Percentiles rank a stretch among this genome's conserved stretches.
Evolutionary conservation across 2,113 vertebrate species (phyloP).

Genomic region (Semnornis frantzii): DNA sequence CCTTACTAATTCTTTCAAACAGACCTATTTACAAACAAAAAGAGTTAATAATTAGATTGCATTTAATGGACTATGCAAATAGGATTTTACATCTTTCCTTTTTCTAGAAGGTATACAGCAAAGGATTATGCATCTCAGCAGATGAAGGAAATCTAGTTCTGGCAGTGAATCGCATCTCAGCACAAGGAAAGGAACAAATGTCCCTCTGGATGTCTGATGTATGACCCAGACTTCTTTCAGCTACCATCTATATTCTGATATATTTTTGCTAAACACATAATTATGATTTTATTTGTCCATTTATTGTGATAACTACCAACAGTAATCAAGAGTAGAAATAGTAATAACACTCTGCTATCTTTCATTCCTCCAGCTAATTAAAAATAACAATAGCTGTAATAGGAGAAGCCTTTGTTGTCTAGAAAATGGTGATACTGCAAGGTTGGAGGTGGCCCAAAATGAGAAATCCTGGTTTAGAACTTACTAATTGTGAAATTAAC

Average conservation of each 20-base stretch:
- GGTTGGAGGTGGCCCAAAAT: neutral
- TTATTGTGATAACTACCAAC: neutral
- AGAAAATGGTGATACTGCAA: neutral
- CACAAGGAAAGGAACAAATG: neutral
- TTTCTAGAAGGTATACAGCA: neutral
- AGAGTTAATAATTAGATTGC: neutral
- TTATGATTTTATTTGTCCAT: neutral
- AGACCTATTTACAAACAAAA: slow-evolving; percentile 13
- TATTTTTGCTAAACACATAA: neutral
- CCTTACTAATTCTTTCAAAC: slow-evolving; percentile 21
- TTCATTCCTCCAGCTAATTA: neutral
- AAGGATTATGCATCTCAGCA: neutral
- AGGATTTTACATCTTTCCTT: neutral
- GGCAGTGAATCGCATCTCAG: neutral
- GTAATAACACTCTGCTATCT: neutral
- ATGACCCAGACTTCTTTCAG: neutral
- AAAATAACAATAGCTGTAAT: neutral
- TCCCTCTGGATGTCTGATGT: neutral
- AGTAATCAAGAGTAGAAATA: neutral
- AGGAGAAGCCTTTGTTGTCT: neutral
- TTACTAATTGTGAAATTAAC: neutral
- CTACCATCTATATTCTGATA: neutral
- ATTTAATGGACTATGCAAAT: slow-evolving; percentile 7
- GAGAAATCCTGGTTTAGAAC: neutral
- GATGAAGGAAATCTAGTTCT: neutral